Evolutionary conservation across 92 coral and sea anemone genomes (phyloP).

Genomic region (Pocillopora meandrina): DNA sequence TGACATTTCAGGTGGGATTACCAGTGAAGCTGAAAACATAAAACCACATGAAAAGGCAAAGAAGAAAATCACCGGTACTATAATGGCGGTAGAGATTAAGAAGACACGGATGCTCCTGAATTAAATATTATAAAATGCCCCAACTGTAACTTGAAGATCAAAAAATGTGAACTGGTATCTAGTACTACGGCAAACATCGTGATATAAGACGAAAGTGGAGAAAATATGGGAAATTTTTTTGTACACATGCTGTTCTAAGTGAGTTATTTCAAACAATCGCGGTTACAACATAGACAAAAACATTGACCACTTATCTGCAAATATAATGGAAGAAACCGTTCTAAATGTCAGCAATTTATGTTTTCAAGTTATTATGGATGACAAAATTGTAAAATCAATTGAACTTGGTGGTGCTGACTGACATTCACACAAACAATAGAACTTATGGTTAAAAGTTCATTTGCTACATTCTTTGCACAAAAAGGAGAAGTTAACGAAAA

Average conservation of each 20-base stretch:
- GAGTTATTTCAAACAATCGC: not conserved
- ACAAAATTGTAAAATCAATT: conserved; percentile 12
- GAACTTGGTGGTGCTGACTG: not conserved
- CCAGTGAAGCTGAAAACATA: conserved; percentile 34
- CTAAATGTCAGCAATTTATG: not conserved
- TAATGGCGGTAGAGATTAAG: conserved; percentile 31
- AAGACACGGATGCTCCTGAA: conserved; percentile 33
- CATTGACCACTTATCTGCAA: not conserved
- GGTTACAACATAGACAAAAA: conserved; percentile 12
- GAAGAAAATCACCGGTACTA: conserved; percentile 45
- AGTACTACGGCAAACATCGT: conserved; percentile 32
- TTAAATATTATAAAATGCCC: conserved; percentile 44
- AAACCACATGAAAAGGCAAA: conserved; percentile 52
- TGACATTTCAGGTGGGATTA: conserved; percentile 30
- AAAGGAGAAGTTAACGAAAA: conserved; percentile 31
- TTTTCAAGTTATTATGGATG: conserved; percentile 12
- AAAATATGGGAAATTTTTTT: conserved; percentile 51
- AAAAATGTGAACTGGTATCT: conserved; percentile 16
- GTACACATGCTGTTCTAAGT: conserved; percentile 21
- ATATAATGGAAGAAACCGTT: conserved; percentile 23
- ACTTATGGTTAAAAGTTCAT: conserved; percentile 2
- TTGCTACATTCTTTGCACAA: conserved; percentile 37
- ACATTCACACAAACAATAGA: too few relatives aligned
- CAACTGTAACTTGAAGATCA: conserved; percentile 41
- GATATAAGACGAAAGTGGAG: conserved; percentile 49